These are phyloP conservation scores for Speoplatyrhinus poulsoni DNA, from an alignment of 2,113 vertebrate genomes.

Conservation along the genomic window DNA sequence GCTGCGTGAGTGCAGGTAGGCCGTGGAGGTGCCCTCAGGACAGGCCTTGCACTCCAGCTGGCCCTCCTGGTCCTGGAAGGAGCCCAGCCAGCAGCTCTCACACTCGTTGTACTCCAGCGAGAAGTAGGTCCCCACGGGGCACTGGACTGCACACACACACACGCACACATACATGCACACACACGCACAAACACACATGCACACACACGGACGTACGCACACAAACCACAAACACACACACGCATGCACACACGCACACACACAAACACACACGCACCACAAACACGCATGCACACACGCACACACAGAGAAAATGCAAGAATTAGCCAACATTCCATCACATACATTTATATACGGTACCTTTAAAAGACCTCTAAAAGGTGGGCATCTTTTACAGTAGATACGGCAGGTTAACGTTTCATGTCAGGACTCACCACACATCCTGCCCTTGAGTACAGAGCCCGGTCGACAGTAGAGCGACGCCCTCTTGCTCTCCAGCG, in stretches of 20 bases:
- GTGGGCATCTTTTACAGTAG: too few relatives aligned
- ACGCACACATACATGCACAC: not conserved
- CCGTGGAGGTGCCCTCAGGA: conserved; percentile 85
- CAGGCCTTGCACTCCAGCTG: conserved; percentile 92
- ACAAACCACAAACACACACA: conserved; percentile 71
- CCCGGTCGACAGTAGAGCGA: conserved; percentile 92
- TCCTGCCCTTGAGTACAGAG: conserved; percentile 89
- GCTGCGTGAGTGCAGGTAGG: conserved; percentile 92
- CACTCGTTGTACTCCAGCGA: conserved; percentile 87
- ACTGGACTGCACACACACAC: conserved; percentile 81
- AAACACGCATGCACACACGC: conserved; percentile 49
- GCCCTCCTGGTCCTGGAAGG: conserved; percentile 93
- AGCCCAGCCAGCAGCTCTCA: conserved; percentile 92
- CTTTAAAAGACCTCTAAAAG: not conserved
- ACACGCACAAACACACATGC: not conserved
- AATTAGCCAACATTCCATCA: not conserved
- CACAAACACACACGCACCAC: conserved; percentile 48
- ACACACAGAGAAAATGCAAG: not conserved
- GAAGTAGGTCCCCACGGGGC: conserved; percentile 92
- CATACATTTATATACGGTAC: not conserved
- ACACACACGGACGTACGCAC: not conserved
- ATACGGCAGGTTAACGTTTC: not conserved
- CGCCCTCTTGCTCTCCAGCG: conserved; percentile 86
- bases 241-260: conserved; percentile 49
- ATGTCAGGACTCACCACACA: conserved; percentile 85